A percentile compares a stretch with the other conserved stretches of the same genome.
Conservation (phyloP, 2,888 invertebrate species). For the Dugesia japonica region DNA sequence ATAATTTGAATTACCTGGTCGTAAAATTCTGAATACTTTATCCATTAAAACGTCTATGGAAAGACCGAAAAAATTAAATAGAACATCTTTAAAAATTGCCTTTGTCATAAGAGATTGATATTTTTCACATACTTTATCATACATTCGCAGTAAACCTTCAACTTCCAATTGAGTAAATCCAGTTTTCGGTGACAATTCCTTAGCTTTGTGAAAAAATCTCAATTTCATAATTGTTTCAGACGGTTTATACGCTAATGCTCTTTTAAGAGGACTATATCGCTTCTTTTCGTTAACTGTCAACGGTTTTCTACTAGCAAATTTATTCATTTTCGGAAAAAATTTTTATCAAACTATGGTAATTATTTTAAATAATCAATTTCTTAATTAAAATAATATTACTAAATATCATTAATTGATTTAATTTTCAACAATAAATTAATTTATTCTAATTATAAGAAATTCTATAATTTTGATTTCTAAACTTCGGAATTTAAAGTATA, state of each 20-base stretch:
- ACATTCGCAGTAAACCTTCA: not conserved
- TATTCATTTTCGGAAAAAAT: not conserved
- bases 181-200: not conserved
- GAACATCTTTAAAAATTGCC: not conserved
- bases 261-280: not conserved
- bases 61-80: not conserved
- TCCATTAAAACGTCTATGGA: not conserved
- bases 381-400: too few relatives aligned
- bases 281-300: not conserved
- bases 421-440: too few relatives aligned
- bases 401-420: too few relatives aligned
- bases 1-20: not conserved
- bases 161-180: not conserved
- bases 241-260: not conserved
- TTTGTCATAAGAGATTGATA: constrained; percentile 1
- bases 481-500: too few relatives aligned
- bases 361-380: not conserved
- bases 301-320: not conserved
- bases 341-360: not conserved
- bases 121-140: constrained; percentile 3
- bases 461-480: too few relatives aligned
- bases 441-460: too few relatives aligned
- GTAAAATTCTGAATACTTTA: constrained; percentile 3
- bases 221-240: constrained; percentile 2
- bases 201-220: constrained; percentile 10